Evolutionary conservation across 2,113 vertebrate species (phyloP), one percentile per base, ranked within the genome.

Genomic region (Felis chaus): DNA sequence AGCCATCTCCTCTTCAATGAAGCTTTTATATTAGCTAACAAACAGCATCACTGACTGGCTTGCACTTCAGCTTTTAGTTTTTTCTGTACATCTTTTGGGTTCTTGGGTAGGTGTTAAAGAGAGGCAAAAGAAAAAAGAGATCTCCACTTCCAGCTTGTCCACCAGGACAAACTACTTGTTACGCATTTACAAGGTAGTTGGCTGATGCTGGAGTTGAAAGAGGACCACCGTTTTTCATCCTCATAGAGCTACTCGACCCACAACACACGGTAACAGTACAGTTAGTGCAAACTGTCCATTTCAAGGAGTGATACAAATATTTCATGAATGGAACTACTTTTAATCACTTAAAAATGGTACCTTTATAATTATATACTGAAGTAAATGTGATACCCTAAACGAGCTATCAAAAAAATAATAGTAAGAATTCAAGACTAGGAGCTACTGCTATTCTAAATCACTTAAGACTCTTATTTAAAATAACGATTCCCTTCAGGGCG

Each of bases 1-100:
- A 73, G n/a, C n/a, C 92, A 85, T 94, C 84, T 90, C 74, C 39
- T 94, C 87, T 88, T 97, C 71, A 74, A 29, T 53, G 36, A 85
- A 95, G 80, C 23, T 95, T 95, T 95, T 90, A 50, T 63, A 65
- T 79, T 95, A 94, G 69, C 66, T 92, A 86, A 95, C 50, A 73
- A 92, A 85, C 50, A 97, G 55, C 11, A 12, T 73, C 96, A 87
- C 76, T 88, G 80, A 68, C 29, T 48, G 27, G 68, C 23, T 91
- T 88, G 15, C 21, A 50, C 81, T 95, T 96, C 39, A 68, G 63
- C 29, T 81, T 87, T 88, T 36, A 41, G 27, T 65, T 85, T 91
- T 87, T 71, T 50, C 39, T 76, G 4, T 36, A 65, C 14, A 66
- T 3, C 18, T 80, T 79, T 25, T 71, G 83, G 6, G 29, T 41